These are phyloP conservation scores for Lerista edwardsae DNA, from an alignment of 2,797 vertebrate genomes.

Conservation along the genomic window DNA sequence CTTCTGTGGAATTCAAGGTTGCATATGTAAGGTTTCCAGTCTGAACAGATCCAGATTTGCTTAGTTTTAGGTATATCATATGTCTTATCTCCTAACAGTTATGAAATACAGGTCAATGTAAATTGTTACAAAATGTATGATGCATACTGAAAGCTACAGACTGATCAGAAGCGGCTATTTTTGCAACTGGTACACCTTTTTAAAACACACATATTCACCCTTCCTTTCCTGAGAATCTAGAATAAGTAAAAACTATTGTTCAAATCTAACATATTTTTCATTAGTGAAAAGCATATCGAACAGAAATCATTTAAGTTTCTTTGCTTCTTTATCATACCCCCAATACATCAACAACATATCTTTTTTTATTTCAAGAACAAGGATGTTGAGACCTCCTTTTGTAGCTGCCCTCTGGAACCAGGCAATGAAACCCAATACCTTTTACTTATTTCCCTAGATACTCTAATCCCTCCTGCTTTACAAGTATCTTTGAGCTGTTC, in stretches of 20 bases:
- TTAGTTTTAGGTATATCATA: not conserved
- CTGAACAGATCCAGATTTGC: not conserved
- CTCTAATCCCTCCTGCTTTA: constrained; percentile 81
- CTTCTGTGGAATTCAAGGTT: not conserved
- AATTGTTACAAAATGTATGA: not conserved
- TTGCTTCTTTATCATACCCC: constrained; percentile 47
- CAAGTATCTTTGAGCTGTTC: constrained; percentile 79
- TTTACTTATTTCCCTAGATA: constrained; percentile 85
- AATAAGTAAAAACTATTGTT: constrained; percentile 21
- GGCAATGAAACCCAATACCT: constrained; percentile 77
- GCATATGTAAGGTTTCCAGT: not conserved
- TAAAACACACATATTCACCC: constrained; percentile 18
- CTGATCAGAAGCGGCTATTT: not conserved
- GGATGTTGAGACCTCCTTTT: constrained; percentile 64
- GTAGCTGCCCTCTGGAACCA: constrained; percentile 64
- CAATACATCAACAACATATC: constrained; percentile 52
- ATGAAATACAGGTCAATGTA: not conserved
- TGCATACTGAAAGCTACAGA: constrained; percentile 30
- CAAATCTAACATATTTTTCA: constrained; percentile 27
- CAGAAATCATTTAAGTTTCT: not conserved
- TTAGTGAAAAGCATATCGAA: not conserved
- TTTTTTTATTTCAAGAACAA: constrained; percentile 62
- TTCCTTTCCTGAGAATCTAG: constrained; percentile 35
- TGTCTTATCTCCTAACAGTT: not conserved
- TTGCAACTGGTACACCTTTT: not conserved